These are phyloP conservation scores for Microctonus aethiopoides DNA, from an alignment of 2,888 invertebrate genomes.

Conservation along the genomic window DNA sequence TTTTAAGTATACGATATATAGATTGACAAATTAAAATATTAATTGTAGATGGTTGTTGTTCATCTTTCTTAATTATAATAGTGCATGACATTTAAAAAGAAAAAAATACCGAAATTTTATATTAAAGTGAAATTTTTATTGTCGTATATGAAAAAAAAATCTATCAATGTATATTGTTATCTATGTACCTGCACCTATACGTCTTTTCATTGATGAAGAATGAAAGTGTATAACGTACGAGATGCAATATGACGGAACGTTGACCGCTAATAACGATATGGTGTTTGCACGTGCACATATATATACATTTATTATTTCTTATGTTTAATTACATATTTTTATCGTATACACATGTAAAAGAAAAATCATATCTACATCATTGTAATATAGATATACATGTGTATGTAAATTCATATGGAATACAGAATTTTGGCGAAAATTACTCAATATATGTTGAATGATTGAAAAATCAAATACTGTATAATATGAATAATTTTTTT, in stretches of 20 bases:
- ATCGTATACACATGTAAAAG: background rate
- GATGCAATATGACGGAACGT: background rate
- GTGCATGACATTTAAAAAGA: too few relatives aligned
- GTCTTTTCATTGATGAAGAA: background rate
- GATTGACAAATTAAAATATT: too few relatives aligned
- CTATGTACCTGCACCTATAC: too few relatives aligned
- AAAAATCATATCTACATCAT: background rate
- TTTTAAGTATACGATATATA: too few relatives aligned
- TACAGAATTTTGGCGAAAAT: background rate
- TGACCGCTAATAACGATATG: background rate
- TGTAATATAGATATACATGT: too few relatives aligned
- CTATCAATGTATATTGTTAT: background rate
- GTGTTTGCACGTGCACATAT: background rate
- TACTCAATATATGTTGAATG: background rate
- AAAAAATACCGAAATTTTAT: too few relatives aligned
- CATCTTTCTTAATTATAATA: too few relatives aligned
- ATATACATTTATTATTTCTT: background rate
- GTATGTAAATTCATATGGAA: background rate
- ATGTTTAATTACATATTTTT: background rate
- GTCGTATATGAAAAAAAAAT: background rate
- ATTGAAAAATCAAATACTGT: background rate
- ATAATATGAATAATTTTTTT: background rate
- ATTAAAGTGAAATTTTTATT: background rate
- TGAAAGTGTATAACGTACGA: conserved; percentile 12
- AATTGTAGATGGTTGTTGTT: too few relatives aligned